phyloP scores from a whole-genome alignment of 2,113 vertebrate species.

The Rhynchomys soricoides region DNA sequence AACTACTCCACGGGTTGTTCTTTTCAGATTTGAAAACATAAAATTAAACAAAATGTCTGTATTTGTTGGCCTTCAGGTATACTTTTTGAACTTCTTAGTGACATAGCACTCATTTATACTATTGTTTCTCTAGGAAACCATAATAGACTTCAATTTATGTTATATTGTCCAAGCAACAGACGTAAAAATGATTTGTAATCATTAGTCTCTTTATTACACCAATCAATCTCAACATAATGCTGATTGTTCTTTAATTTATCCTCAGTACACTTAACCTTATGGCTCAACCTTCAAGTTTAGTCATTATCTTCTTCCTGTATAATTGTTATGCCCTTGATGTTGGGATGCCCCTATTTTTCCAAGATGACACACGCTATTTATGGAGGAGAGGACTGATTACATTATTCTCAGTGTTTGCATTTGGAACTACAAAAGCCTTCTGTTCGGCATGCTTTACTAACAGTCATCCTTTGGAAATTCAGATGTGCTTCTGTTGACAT shows the following conservation, averaged over 20 bases:
- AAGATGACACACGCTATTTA: not conserved
- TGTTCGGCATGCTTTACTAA: not conserved
- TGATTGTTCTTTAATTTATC: constrained; percentile 12
- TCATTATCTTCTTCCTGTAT: not conserved
- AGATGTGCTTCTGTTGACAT: not conserved
- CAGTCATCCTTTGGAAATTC: not conserved
- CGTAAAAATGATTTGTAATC: constrained; percentile 7
- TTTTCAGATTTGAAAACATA: not conserved
- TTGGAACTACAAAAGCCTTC: not conserved
- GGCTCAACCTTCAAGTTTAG: not conserved
- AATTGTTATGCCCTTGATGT: not conserved
- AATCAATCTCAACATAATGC: not conserved
- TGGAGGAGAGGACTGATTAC: not conserved
- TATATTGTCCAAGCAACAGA: not conserved
- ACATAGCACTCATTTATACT: not conserved
- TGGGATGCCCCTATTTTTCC: not conserved
- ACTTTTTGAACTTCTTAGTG: not conserved
- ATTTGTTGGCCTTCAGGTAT: not conserved
- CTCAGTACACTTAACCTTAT: not conserved
- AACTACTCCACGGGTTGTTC: not conserved
- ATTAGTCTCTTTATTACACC: not conserved
- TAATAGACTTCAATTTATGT: not conserved
- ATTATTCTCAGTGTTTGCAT: not conserved
- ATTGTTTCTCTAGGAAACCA: not conserved
- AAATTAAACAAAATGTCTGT: not conserved